A percentile compares a stretch with the other conserved stretches of the same genome.
phyloP scores from a whole-genome alignment of 2,888 invertebrate genomes.

The Pyrrhosoma nymphula region DNA sequence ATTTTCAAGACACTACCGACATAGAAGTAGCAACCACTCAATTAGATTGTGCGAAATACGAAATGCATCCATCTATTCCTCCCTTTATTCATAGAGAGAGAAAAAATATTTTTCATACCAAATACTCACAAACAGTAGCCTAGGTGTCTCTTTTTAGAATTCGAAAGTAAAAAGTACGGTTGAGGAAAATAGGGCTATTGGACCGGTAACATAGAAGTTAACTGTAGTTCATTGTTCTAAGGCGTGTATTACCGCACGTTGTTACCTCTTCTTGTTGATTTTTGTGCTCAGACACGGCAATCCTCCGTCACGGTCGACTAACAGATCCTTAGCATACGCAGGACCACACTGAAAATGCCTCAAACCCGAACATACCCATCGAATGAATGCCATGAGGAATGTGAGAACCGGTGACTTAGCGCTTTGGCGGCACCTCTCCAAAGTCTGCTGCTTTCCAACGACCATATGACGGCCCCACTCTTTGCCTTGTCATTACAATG shows the following conservation, averaged over 20 bases:
- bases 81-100: too few species aligned
- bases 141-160: too few species aligned
- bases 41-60: too few species aligned
- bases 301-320: neutral
- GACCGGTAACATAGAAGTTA: too few species aligned
- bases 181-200: too few species aligned
- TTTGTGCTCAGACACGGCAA: neutral
- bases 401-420: constrained; percentile 25
- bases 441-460: constrained; percentile 30
- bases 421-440: neutral
- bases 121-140: too few species aligned
- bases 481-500: constrained; percentile 31
- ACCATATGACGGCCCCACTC: neutral
- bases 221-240: neutral
- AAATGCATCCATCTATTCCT: too few species aligned
- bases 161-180: too few species aligned
- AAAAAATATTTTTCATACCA: too few species aligned
- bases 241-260: neutral
- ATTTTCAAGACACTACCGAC: too few species aligned
- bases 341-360: neutral
- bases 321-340: neutral
- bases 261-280: neutral
- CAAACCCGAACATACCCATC: neutral
- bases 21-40: too few species aligned
- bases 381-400: neutral